Percentiles rank a stretch among this genome's conserved stretches.
Conservation (phyloP, 1,140 invertebrate genomes). For the Macrostomum lignano region DNA sequence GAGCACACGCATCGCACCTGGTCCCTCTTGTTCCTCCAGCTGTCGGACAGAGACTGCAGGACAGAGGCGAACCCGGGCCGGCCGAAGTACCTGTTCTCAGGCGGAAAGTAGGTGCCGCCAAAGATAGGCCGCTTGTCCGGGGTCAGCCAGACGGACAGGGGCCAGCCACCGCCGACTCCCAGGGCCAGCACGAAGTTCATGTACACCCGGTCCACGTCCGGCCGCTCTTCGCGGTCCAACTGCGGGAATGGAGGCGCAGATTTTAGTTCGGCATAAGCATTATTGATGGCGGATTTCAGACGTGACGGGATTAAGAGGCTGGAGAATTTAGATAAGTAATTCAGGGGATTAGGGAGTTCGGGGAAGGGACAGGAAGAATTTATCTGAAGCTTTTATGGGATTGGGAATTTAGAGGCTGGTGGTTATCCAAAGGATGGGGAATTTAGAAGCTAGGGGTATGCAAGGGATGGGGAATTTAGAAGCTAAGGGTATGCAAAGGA, state of each 20-base stretch:
- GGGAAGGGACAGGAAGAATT: too few relatives aligned
- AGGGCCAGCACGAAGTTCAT: conserved; percentile 63
- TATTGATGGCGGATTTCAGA: conserved; percentile 12
- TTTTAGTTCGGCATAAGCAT: conserved; percentile 57
- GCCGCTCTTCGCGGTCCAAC: conserved; percentile 71
- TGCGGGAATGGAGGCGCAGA: conserved; percentile 70
- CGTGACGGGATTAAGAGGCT: neutral
- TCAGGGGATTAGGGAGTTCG: too few relatives aligned
- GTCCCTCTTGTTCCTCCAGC: conserved; percentile 45
- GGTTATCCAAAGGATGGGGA: too few relatives aligned
- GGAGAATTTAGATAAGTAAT: too few relatives aligned
- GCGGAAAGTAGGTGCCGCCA: conserved; percentile 56
- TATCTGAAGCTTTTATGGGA: too few relatives aligned
- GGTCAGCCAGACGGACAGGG: conserved; percentile 70
- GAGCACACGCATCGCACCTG: too few relatives aligned
- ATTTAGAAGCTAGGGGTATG: too few relatives aligned
- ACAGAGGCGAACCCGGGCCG: conserved; percentile 51
- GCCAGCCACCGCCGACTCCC: conserved; percentile 61
- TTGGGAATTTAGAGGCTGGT: too few relatives aligned
- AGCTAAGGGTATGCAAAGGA: too few relatives aligned
- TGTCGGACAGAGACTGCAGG: conserved; percentile 33
- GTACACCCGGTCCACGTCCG: conserved; percentile 68
- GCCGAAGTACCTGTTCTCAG: conserved; percentile 40
- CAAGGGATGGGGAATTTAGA: too few relatives aligned
- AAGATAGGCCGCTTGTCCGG: conserved; percentile 54